Evolutionary conservation across 2,113 vertebrate genomes (phyloP), one percentile per base, ranked within the genome.

Genomic region (Chaetodon trifascialis): DNA sequence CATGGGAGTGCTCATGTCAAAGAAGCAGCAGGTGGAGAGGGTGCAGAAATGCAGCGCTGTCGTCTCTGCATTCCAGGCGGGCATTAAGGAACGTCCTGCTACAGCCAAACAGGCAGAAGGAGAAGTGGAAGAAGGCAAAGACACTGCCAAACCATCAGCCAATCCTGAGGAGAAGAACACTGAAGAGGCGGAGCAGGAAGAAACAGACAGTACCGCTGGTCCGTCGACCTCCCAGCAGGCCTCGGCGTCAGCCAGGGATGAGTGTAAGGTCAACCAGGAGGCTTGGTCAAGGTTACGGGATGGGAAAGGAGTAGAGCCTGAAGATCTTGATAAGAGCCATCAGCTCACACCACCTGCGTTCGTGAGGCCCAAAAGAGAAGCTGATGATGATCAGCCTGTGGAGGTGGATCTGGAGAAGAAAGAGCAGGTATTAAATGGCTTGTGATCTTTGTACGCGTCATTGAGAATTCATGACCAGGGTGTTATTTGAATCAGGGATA

Each of bases 1-100:
- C 95, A 99, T 99, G 98, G 98, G 98, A 84, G 98, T 99, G 80
- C 94, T 99, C 86, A 97, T 99, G 97, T 99, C 98, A 88, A 98
- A 97, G 94, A 96, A 97, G 84, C 98, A 99, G 95, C 97, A 97
- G 14, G 97, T 99, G 93, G 97, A 99, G 93, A 97, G 98, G 95
- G 98, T 99, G 60, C 98, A 99, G 94, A 99, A 97, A 88, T 98
- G 97, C 93, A 99, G 88, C 64, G 94, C 96, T 47, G 98, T 98
- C 0, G 97, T 99, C 82, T 97, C 96, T 0, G 98, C 98, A 66
- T 99, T 99, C 89, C 98, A 98, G 87, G 95, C 97, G 0, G 97
- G 97, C 59, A 67, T 99, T 34, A 96, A 96, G 80, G 97, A 99
- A 1, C 96, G 96, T 7, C 76, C 96, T 0, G 17, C 73, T n/a